phyloP scores from a whole-genome alignment of 2,888 invertebrate species.

The Noctua pronuba region DNA sequence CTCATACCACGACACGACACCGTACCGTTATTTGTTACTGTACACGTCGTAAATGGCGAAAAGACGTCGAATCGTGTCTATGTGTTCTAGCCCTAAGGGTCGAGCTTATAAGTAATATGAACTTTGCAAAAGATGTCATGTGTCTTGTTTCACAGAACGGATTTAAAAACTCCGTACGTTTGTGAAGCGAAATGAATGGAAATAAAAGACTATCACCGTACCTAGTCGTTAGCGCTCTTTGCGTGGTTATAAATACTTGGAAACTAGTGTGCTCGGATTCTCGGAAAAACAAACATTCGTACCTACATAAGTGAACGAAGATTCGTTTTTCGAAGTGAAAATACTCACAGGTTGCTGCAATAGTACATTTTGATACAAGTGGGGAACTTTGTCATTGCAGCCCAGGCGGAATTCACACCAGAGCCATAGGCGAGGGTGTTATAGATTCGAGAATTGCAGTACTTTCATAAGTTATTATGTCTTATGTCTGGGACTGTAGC shows the following conservation, averaged over 20 bases:
- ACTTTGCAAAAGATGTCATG: not conserved
- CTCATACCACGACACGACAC: not conserved
- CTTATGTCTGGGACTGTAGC: too few relatives aligned
- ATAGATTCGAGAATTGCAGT: too few relatives aligned
- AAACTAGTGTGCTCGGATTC: not conserved
- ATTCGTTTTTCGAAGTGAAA: not conserved
- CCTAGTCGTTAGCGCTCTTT: slow-evolving; percentile 14
- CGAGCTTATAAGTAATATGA: slow-evolving; percentile 7
- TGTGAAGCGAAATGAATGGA: not conserved
- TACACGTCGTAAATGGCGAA: not conserved
- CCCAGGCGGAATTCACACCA: too few relatives aligned
- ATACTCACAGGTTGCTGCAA: not conserved
- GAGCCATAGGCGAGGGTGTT: not conserved
- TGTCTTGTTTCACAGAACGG: slow-evolving; percentile 10
- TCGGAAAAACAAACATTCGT: not conserved
- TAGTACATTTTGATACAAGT: too few relatives aligned
- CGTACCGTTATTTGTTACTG: not conserved
- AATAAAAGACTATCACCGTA: slow-evolving; percentile 8
- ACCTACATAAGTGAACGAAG: not conserved
- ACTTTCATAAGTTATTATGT: too few relatives aligned
- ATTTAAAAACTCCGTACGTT: slow-evolving; percentile 8
- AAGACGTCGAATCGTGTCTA: not conserved
- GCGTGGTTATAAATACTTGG: not conserved
- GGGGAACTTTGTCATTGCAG: too few relatives aligned
- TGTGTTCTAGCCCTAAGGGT: slow-evolving; percentile 5